phyloP scores from a whole-genome alignment of 2,113 vertebrate genomes.

The Carettochelys insculpta region DNA sequence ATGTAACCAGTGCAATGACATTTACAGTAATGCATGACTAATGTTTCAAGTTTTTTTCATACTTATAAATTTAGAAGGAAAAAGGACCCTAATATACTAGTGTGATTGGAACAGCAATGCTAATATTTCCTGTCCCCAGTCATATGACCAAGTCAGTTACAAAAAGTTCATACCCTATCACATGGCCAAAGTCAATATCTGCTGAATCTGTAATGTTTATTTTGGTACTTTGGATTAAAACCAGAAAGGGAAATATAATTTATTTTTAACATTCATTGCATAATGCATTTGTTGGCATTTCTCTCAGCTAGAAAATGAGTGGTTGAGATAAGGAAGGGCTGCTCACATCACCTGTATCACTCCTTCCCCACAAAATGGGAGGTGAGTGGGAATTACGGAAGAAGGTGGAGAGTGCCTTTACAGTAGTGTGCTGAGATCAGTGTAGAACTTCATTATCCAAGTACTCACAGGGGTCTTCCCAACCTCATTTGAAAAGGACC shows the following conservation, averaged over 20 bases:
- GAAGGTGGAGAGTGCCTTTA: background rate
- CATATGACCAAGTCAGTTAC: background rate
- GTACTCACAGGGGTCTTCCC: background rate
- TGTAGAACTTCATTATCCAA: background rate
- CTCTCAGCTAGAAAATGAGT: background rate
- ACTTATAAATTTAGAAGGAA: background rate
- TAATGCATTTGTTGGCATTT: background rate
- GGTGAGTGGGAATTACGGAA: background rate
- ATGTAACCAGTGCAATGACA: background rate
- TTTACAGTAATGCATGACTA: background rate
- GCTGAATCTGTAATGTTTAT: background rate
- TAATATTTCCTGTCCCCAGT: background rate
- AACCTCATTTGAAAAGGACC: background rate
- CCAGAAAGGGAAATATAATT: accelerated
- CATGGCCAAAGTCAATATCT: background rate
- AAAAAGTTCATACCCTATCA: background rate
- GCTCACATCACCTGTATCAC: background rate
- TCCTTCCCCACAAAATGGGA: background rate
- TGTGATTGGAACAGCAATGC: background rate
- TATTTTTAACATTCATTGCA: background rate
- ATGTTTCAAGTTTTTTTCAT: background rate
- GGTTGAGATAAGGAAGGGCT: background rate
- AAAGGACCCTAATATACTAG: background rate
- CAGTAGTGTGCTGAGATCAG: background rate
- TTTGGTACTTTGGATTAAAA: background rate